These are phyloP conservation scores for Lasioglossum marginatum DNA, from an alignment of 2,888 invertebrate genomes.

Conservation along the genomic window DNA sequence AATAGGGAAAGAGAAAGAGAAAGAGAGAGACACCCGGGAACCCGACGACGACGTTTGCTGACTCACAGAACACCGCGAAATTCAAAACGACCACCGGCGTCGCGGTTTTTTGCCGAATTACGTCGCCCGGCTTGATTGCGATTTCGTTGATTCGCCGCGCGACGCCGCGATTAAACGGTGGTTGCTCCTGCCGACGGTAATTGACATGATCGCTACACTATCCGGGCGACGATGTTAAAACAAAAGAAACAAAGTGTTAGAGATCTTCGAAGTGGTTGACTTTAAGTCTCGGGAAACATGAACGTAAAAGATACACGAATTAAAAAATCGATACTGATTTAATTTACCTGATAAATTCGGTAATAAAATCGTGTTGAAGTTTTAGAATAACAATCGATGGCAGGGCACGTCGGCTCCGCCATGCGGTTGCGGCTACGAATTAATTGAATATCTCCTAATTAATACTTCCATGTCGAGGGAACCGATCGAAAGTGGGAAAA, in stretches of 20 bases:
- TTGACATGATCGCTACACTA: neutral
- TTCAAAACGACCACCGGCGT: slow-evolving; percentile 64
- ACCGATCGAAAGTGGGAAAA: slow-evolving; percentile 12
- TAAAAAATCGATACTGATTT: neutral
- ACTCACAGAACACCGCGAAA: slow-evolving; percentile 67
- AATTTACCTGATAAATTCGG: neutral
- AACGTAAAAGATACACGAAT: neutral
- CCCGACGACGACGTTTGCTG: slow-evolving; percentile 44
- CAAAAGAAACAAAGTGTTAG: no score
- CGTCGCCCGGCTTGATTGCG: slow-evolving; percentile 7
- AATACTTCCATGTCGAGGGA: neutral
- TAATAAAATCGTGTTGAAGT: neutral
- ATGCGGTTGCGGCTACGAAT: neutral
- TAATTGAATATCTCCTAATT: slow-evolving; percentile 1
- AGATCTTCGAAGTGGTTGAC: no score
- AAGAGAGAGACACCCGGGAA: neutral
- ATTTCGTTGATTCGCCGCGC: slow-evolving; percentile 8
- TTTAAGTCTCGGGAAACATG: no score
- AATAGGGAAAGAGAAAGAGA: neutral
- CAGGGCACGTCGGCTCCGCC: neutral
- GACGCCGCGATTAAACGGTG: neutral
- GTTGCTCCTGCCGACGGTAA: neutral
- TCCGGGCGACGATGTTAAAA: neutral
- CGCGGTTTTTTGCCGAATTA: slow-evolving; percentile 45
- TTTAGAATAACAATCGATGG: neutral